These are phyloP conservation scores for Cerastis leucographa DNA, from an alignment of 2,888 invertebrate species.

Conservation along the genomic window DNA sequence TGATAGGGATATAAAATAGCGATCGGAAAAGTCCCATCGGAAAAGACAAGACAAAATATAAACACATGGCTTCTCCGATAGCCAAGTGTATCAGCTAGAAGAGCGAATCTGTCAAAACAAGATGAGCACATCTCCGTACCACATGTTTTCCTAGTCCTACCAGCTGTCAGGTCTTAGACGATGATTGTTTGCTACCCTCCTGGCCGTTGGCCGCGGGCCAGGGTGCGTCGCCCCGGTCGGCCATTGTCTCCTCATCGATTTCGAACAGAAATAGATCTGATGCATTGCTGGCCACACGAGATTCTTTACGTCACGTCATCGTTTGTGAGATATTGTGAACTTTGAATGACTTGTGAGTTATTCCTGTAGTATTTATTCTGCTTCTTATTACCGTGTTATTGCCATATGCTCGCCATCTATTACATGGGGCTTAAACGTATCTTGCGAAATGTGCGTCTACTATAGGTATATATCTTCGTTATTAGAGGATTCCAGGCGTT, in stretches of 20 bases:
- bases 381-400: not conserved
- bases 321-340: conserved; percentile 24
- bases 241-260: conserved; percentile 73
- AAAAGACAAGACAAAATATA: not conserved
- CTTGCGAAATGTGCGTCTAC: not conserved
- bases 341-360: conserved; percentile 15
- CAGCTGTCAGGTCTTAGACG: conserved; percentile 37
- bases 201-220: conserved; percentile 71
- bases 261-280: conserved; percentile 68
- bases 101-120: conserved; percentile 15
- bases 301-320: conserved; percentile 46
- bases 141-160: conserved; percentile 31
- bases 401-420: not conserved
- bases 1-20: not conserved
- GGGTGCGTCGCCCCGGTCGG: conserved; percentile 74
- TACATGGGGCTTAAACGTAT: not conserved
- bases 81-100: not conserved
- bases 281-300: conserved; percentile 49
- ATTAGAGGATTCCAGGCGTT: not conserved
- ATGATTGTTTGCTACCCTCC: conserved; percentile 67
- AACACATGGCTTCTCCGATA: not conserved
- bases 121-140: not conserved
- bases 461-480: not conserved
- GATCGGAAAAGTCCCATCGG: not conserved
- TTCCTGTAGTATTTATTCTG: not conserved